Conservation (phyloP, 2,888 invertebrate genomes). For the Sminthurides aquaticus region DNA sequence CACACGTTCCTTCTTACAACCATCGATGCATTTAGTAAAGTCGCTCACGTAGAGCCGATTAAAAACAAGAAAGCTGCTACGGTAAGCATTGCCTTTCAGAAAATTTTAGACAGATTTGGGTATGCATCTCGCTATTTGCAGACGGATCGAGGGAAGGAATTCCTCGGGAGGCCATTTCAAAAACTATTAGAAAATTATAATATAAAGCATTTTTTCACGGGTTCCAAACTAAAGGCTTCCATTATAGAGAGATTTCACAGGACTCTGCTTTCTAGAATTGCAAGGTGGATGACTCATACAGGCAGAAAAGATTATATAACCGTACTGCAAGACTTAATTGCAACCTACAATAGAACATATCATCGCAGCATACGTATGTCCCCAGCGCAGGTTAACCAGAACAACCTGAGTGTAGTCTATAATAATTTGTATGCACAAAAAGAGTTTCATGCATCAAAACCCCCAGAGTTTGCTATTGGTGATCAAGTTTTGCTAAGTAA, state of each 20-base stretch:
- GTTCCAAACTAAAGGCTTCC: background rate
- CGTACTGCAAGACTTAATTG: background rate
- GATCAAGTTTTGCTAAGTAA: background rate
- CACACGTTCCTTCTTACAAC: constrained; percentile 4
- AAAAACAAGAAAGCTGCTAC: constrained; percentile 9
- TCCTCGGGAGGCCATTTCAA: background rate
- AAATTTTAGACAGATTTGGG: constrained; percentile 9
- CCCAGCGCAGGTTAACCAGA: background rate
- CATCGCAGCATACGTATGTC: background rate
- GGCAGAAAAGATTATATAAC: background rate
- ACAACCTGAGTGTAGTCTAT: no score
- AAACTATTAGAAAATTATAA: background rate
- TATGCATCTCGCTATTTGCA: background rate
- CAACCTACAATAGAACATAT: background rate
- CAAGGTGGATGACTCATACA: background rate
- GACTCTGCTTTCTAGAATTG: background rate
- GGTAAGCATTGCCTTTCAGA: constrained; percentile 5
- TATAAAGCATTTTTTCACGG: background rate
- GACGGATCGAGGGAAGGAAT: constrained; percentile 11
- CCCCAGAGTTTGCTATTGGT: background rate
- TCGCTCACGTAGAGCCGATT: background rate
- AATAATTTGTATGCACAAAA: no score
- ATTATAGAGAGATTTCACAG: background rate
- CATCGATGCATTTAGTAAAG: constrained; percentile 5
- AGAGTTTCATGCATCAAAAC: background rate